Base-by-base conservation (phyloP, 2,888 invertebrate genomes). In the Stramonita haemastoma region DNA sequence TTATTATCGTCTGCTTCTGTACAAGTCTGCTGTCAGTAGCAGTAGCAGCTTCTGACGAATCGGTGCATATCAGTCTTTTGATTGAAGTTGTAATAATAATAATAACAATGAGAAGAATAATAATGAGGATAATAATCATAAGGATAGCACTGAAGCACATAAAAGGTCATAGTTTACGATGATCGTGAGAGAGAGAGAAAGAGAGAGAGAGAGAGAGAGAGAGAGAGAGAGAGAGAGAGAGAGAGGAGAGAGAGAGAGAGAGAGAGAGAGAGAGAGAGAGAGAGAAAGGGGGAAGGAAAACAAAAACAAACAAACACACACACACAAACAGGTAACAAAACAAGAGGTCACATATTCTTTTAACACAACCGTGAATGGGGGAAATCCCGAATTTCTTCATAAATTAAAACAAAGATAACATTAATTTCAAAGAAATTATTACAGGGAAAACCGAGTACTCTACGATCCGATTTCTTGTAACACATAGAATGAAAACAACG, bases 61-160 rank as follows among this genome's bases (percentile, higher is more conserved):
- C 79, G 19, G 70, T 83, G 84, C 88, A 84, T 88, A 88, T 56
- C 22, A 81, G 79, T 56, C 19, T 88, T 88, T 88, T 66, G 84
- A 83, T 73, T 84, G 83, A 83, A 73, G n/a, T 73, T n/a, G 26
- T 26, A 73, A 73, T 73, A n/a, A 73, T 73, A 73, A 46, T 46
- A 46, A 46, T 46, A 46, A 46, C 8, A 46, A 46, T 8, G 8
- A 46, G 2, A 8, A 46, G 46, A 46, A 46, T 46, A 46, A 46
- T 46, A 46, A 46, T 46, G 8, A 46, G 2, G 46, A 46, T 46
- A 8, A 46, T 46, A 46, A 46, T 46, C 46, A 46, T 46, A 46
- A 46, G 4, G 8, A 46, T 32, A 84, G 66, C 46, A 46, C 29
- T 88, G 34, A 6, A 77, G 70, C 19, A 32, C 29, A 34, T 0